Base-by-base conservation (phyloP, 2,888 invertebrate species). In the Lymantria monacha region DNA sequence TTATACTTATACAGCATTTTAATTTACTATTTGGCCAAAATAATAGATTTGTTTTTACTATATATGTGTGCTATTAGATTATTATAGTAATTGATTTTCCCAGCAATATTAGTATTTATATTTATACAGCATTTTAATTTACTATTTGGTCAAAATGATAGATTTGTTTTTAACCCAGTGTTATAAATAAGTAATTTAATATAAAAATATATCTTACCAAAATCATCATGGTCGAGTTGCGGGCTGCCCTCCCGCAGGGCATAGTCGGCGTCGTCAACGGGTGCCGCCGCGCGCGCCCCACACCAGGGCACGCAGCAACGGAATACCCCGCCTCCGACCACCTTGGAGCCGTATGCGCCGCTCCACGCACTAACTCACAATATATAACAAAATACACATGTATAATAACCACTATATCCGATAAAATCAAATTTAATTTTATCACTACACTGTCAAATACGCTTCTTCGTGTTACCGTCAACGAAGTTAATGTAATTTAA, bases 231-330 rank as follows among this genome's bases (percentile, higher is more conserved):
- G 46, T 78, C 76, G 49, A 82, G 83, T 56, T 80, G 80, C 56
- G 88, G 87, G 71, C 85, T 91, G 72, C 86, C 87, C 59, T 88
- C 91, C 55, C 83, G 79, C 55, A 90, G 78, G 63, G 88, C 88
- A 83, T 87, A 80, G 66, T 83, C 83, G 74, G 93, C 93, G 83
- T 93, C 93, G 91, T 92, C 89, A 76, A 89, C 90, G 90, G 93
- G 92, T 87, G 93, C 87, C 90, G 95, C 94, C 93, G 94, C 93
- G 94, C 91, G 91, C 91, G 91, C 91, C 90, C 95, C 94, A 93
- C 95, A 95, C 94, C 94, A 95, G 93, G 95, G 95, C 94, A 95
- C 93, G 93, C 95, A 95, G 93, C 95, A 95, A 93, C 95, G 95
- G 94, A 95, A 95, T 92, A 95, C 94, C 93, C 93, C 94, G 84